Conservation (phyloP, 2,888 invertebrate species). For the Drosophila niveifrons region DNA sequence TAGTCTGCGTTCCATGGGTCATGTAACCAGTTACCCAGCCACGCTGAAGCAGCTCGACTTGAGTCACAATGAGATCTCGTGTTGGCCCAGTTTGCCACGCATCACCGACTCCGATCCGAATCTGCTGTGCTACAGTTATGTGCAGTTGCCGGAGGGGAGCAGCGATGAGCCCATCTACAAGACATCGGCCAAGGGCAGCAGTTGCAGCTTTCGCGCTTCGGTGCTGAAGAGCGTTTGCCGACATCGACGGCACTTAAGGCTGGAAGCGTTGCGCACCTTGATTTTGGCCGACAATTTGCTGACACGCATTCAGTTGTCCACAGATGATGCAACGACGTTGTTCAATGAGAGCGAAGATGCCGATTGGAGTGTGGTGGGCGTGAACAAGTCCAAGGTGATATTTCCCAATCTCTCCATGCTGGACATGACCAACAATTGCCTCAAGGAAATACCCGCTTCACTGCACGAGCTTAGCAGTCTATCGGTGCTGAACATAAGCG, state of each 20-base stretch:
- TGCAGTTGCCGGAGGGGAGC: conserved; percentile 61
- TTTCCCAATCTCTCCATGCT: conserved; percentile 98
- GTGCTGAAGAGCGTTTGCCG: conserved; percentile 93
- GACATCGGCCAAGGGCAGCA: conserved; percentile 85
- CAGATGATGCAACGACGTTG: conserved; percentile 91
- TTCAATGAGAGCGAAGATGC: conserved; percentile 87
- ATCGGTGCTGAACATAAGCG: conserved; percentile 96
- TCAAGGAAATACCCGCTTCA: conserved; percentile 92
- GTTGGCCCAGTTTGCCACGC: conserved; percentile 95
- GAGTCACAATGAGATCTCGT: conserved; percentile 95
- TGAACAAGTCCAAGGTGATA: conserved; percentile 90
- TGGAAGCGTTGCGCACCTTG: conserved; percentile 86
- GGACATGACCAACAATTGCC: conserved; percentile 95
- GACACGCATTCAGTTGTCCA: conserved; percentile 91
- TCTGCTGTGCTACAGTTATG: conserved; percentile 90
- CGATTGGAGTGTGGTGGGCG: conserved; percentile 87
- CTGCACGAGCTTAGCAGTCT: conserved; percentile 94
- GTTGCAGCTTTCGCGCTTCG: conserved; percentile 88
- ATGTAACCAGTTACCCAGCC: conserved; percentile 95
- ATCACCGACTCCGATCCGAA: conserved; percentile 88
- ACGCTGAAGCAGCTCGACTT: conserved; percentile 96
- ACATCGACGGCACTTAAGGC: conserved; percentile 92
- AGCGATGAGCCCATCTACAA: conserved; percentile 71
- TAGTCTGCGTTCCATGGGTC: conserved; percentile 91
- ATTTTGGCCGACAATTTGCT: conserved; percentile 95